Base-by-base conservation (phyloP, 2,113 vertebrate species). In the Megaptera novaeangliae region DNA sequence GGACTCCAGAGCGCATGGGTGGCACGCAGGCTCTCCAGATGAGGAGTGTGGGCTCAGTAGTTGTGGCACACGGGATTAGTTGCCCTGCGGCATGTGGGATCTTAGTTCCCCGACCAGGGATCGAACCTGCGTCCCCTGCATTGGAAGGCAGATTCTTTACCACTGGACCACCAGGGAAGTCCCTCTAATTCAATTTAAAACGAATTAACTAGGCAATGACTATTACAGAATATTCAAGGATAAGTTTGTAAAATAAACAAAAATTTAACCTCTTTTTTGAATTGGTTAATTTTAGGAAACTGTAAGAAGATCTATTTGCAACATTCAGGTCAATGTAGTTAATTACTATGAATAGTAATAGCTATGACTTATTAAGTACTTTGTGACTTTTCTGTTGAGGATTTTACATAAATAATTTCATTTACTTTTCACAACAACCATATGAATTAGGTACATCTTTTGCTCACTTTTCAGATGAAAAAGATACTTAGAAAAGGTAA, bases 221-320 rank as follows among this genome's bases (percentile, higher is more conserved):
- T 39, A 82, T 75, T 92, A 87, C 3, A 91, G 20, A 93, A 71
- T 91, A 87, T 82, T 81, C 3, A 83, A 87, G 46, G 44, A 75
- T 61, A 89, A 18, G 8, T 95, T 80, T 92, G 57, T 88, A n/a
- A 91, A 94, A 34, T 66, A 88, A 88, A 68, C 9, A 75, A 74
- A 12, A 69, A n/a, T 96, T 90, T 77, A 93, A 90, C 29, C 36
- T 92, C 25, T 41, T 92, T 93, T 92, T 90, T 59, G 21, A 90
- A 78, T 83, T 89, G 29, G 29, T n/a, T 82, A 78, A 77, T 92
- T 94, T 92, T 89, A 92, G 78, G 31, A 94, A 94, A 74, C 8
- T 57, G 3, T 64, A 87, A 71, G 57, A 77, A 82, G 49, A 74
- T 61, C 39, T 68, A 34, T 68, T 74, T 96, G 27, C 46, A 39